Percentiles rank a stretch among this genome's conserved stretches.
phyloP scores from a whole-genome alignment of 1,140 invertebrate species.

The Drosophila punjabiensis region DNA sequence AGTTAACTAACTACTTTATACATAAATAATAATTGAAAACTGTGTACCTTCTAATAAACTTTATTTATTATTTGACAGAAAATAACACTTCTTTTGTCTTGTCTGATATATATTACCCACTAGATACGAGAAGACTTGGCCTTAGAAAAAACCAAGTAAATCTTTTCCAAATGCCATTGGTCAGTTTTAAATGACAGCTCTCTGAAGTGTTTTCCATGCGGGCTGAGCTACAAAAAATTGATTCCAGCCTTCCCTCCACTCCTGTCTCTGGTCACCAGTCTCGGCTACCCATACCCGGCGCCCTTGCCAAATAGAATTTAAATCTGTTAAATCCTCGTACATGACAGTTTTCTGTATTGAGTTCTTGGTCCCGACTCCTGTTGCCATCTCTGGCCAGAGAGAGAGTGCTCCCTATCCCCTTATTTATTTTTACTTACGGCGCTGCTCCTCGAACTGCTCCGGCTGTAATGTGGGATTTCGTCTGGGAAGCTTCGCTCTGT shows the following conservation, averaged over 20 bases:
- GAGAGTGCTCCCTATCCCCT: constrained; percentile 13
- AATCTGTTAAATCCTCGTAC: constrained; percentile 79
- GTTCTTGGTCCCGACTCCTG: constrained; percentile 29
- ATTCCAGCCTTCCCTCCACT: not conserved
- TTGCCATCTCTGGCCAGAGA: constrained; percentile 6
- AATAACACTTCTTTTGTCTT: not conserved
- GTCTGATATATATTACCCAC: not conserved
- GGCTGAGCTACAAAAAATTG: constrained; percentile 11
- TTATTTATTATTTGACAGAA: not conserved
- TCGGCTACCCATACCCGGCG: not conserved
- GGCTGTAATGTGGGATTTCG: constrained; percentile 46
- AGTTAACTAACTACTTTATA: not conserved
- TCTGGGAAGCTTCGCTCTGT: constrained; percentile 59
- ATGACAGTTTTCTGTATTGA: constrained; percentile 74
- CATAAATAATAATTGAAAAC: not conserved
- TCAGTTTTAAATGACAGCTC: constrained; percentile 66
- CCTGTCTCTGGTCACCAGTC: no score
- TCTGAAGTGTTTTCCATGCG: constrained; percentile 18
- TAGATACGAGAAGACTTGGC: not conserved
- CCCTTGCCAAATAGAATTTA: constrained; percentile 76
- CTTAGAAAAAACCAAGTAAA: constrained; percentile 5
- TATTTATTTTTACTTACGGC: constrained; percentile 68
- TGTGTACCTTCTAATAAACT: not conserved
- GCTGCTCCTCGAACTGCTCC: constrained; percentile 14
- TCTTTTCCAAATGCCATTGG: constrained; percentile 42